Evolutionary conservation across 2,888 invertebrate genomes (phyloP), one percentile per base, ranked within the genome.

Genomic region (Polyploca ridens): DNA sequence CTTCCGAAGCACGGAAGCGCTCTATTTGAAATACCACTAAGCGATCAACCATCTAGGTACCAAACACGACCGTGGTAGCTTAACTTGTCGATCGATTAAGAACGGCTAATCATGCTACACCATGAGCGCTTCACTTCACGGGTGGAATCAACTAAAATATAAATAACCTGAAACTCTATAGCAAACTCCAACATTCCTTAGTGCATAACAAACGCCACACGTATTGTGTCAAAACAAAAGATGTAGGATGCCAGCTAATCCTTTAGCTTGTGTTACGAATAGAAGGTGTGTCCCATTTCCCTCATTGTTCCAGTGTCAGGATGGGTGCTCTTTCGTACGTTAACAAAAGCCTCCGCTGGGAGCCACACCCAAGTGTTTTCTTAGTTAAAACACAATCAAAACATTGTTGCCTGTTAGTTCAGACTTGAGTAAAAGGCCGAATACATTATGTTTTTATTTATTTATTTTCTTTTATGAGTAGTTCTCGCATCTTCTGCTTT

Each of bases 171-270:
- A 10, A 3, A 38, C 10, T 3, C 2, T 0, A 5, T 44, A n/a
- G 8, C 2, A 14, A 14, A n/a, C 38, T 33, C n/a, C 10, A 35
- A 35, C 59, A 35, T 19, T 27, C 41, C 19, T 27, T 3, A 5
- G 27, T 27, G 38, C 44, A 41, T 44, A 44, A 41, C 16, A 10
- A 41, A 61, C 16, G 41, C 44, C 13, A 27, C 38, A 19, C 38
- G 19, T 41, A 27, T 71, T 77, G 75, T 77, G 62, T 27, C 33
- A 66, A 66, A 69, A 77, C 77, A 77, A 73, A 73, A 63, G 72
- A 63, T 58, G 60, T 68, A 67, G 63, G 68, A 74, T 64, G 69
- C 68, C 41, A 19, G 65, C 69, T 77, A 74, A 76, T 77, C 75
- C 77, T 70, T 74, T 74, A 70, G 73, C 63, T 72, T 62, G 69